Evolutionary conservation across 2,888 invertebrate genomes (phyloP).

Genomic region (Sepioteuthis lessoniana): DNA sequence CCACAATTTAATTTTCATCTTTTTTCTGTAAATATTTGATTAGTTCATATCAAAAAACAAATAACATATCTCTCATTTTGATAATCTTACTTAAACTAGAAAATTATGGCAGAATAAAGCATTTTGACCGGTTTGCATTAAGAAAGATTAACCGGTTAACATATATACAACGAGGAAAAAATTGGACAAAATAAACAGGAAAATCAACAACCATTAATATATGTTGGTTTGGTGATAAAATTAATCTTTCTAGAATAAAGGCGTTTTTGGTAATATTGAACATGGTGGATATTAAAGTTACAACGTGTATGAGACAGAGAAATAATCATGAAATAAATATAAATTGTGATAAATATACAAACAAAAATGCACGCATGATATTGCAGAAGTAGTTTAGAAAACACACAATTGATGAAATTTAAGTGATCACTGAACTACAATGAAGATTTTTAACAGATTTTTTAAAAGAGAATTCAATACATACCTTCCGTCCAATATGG

Average conservation of each 20-base stretch:
- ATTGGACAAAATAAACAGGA: too few relatives aligned
- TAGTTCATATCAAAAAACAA: neutral
- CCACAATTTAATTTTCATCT: too few relatives aligned
- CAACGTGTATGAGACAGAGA: neutral
- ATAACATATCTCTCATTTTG: too few relatives aligned
- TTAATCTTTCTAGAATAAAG: too few relatives aligned
- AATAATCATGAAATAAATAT: neutral
- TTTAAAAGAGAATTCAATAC: neutral
- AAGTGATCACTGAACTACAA: neutral
- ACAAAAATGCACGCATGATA: neutral
- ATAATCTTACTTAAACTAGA: too few relatives aligned
- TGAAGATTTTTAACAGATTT: neutral
- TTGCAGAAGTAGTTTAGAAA: neutral
- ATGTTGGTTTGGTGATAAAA: too few relatives aligned
- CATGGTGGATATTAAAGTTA: neutral
- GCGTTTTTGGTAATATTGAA: neutral
- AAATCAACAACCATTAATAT: too few relatives aligned
- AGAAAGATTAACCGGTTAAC: too few relatives aligned
- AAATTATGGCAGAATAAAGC: too few relatives aligned
- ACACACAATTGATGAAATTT: neutral
- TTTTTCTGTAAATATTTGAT: neutral
- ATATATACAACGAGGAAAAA: too few relatives aligned
- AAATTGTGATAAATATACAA: neutral
- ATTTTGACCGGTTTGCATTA: too few relatives aligned
- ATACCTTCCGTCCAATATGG: constrained; percentile 11